Evolutionary conservation across 2,888 invertebrate species (phyloP).

Genomic region (Diplolepis rosae): DNA sequence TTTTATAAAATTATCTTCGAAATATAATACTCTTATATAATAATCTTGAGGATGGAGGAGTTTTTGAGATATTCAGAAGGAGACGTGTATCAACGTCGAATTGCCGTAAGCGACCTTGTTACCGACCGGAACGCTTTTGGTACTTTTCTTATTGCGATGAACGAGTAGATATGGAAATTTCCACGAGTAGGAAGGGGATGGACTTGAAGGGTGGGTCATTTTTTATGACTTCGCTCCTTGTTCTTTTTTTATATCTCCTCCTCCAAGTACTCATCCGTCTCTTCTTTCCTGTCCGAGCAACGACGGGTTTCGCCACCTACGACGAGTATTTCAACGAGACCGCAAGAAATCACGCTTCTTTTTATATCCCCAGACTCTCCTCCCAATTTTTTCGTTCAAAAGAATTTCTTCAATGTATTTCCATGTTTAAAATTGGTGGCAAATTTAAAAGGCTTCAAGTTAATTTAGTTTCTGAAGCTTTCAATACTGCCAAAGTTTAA

Average conservation of each 20-base stretch:
- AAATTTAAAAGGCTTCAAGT: too few relatives aligned
- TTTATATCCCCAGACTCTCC: background rate
- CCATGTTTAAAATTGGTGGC: slow-evolving; percentile 6
- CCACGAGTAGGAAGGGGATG: slow-evolving; percentile 41
- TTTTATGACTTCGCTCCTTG: slow-evolving; percentile 44
- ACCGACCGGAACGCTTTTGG: slow-evolving; percentile 49
- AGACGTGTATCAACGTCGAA: slow-evolving; percentile 30
- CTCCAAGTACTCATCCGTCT: slow-evolving; percentile 28
- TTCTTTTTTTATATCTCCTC: slow-evolving; percentile 34
- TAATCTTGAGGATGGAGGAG: background rate
- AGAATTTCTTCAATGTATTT: slow-evolving; percentile 2
- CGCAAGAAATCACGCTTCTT: slow-evolving; percentile 15
- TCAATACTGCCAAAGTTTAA: too few relatives aligned
- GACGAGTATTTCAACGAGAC: slow-evolving; percentile 19
- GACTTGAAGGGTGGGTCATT: slow-evolving; percentile 44
- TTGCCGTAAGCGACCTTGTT: slow-evolving; percentile 46
- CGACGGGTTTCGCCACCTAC: slow-evolving; percentile 25
- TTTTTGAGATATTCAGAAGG: background rate
- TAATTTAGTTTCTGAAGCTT: too few relatives aligned
- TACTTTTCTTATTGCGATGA: slow-evolving; percentile 47
- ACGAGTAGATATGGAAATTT: slow-evolving; percentile 50
- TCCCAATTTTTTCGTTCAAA: background rate
- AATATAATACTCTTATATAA: background rate
- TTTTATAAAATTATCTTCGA: too few relatives aligned
- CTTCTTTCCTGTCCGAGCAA: slow-evolving; percentile 13